Evolutionary conservation across 2,888 invertebrate genomes (phyloP), one percentile per base, ranked within the genome.

Genomic region (Phengaris alcon): DNA sequence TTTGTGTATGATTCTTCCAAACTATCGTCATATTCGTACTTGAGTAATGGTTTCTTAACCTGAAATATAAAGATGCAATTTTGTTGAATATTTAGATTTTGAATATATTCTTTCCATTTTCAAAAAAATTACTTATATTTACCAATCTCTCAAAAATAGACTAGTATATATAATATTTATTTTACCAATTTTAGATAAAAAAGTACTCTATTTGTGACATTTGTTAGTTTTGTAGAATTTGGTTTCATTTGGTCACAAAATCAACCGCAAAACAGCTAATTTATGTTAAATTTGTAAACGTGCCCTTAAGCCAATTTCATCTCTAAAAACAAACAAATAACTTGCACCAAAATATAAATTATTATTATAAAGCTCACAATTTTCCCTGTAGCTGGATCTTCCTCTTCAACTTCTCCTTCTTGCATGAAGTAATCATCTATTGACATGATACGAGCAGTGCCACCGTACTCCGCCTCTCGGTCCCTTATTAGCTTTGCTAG

Each of bases 361-460:
- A 35, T 35, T 55, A 55, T 57, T 15, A 15, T 8, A 59, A 9
- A 35, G 94, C 85, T 86, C 76, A 96, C 94, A 84, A 94, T 95
- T 87, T 96, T 96, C 13, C 97, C 97, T 78, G 96, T 96, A 79
- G 95, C 94, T 5, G 95, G 94, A 85, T 97, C 96, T 74, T 90
- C 94, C 74, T 95, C 94, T 82, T 95, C 96, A 80, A 95, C 94
- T 88, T 97, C 97, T 77, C 96, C 95, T 88, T 97, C 97, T 77
- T 97, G 95, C 95, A 98, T 96, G 84, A 98, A 99, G 90, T 99
- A 99, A 90, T 99, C 99, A 87, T 99, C 99, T 77, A 99, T 95
- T 77, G 98, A 98, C 84, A 99, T 94, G 84, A 99, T 97, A 80
- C 99, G 94, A 0, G 97, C 98, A n/a, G 97, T 96, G 76, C 96